These are phyloP conservation scores for Cheilosia vernalis DNA, from an alignment of 2,888 invertebrate genomes.

Conservation along the genomic window DNA sequence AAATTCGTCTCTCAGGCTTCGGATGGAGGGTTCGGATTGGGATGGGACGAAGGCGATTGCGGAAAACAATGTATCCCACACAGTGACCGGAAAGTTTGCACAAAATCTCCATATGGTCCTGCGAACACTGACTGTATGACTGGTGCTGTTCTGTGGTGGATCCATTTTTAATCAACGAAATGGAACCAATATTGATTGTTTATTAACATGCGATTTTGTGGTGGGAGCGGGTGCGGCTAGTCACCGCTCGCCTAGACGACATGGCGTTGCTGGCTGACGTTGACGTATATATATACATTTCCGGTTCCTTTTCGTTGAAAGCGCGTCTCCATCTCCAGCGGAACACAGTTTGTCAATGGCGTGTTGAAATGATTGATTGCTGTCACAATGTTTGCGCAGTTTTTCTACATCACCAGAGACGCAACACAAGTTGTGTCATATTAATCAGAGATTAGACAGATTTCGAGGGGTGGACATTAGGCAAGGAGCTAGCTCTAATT, in stretches of 20 bases:
- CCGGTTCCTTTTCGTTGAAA: constrained; percentile 50
- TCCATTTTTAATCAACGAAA: constrained; percentile 78
- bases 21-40: background rate
- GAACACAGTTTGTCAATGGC: constrained; percentile 68
- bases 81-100: constrained; percentile 69
- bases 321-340: background rate
- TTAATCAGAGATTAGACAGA: constrained; percentile 68
- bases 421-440: constrained; percentile 68
- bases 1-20: constrained; percentile 27
- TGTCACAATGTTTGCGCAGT: constrained; percentile 77
- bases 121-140: background rate
- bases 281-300: constrained; percentile 60
- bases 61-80: constrained; percentile 11
- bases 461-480: background rate
- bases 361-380: constrained; percentile 80
- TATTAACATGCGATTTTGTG: constrained; percentile 77
- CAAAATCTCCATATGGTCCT: constrained; percentile 65
- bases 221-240: constrained; percentile 63
- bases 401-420: constrained; percentile 57
- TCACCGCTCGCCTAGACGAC: background rate
- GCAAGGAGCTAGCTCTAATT: constrained; percentile 45
- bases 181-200: constrained; percentile 78
- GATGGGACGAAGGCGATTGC: background rate
- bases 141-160: constrained; percentile 18
- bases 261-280: constrained; percentile 17